Conservation (phyloP, 1,140 invertebrate genomes). For the Nomia melanderi region DNA sequence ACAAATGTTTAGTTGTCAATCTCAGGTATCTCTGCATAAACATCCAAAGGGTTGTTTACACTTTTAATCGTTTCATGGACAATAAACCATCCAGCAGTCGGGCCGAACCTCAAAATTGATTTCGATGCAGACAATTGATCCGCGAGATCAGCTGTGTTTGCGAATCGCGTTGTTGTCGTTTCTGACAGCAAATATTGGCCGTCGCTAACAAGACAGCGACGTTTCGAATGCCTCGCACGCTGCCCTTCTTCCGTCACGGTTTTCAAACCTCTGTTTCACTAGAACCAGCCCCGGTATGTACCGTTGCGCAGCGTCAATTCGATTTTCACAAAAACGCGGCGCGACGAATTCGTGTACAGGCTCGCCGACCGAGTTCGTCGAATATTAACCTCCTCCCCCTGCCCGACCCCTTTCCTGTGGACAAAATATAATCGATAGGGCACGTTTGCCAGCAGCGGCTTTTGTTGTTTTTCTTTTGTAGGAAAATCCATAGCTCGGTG, state of each 20-base stretch:
- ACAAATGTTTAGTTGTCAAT: background rate
- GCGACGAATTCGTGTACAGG: background rate
- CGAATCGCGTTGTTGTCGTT: conserved; percentile 49
- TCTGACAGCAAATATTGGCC: conserved; percentile 48
- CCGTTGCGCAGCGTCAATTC: background rate
- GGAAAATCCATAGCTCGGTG: background rate
- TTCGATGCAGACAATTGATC: conserved; percentile 64
- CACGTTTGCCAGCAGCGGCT: background rate
- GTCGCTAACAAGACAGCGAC: conserved; percentile 55
- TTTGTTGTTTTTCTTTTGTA: background rate
- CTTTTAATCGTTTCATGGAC: conserved; percentile 10
- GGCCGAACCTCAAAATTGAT: conserved; percentile 52
- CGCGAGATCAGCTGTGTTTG: conserved; percentile 63
- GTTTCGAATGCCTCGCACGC: conserved; percentile 27
- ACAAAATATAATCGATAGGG: background rate
- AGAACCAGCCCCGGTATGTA: too few relatives aligned
- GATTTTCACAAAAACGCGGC: conserved; percentile 20
- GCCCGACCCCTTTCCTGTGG: too few relatives aligned
- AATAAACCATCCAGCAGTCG: conserved; percentile 30
- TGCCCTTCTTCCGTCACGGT: conserved; percentile 30
- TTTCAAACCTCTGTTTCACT: conserved; percentile 30
- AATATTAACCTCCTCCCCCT: background rate
- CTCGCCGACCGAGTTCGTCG: background rate
- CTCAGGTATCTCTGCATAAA: background rate
- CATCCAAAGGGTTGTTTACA: background rate